These are phyloP conservation scores for Meriones unguiculatus DNA, from an alignment of 2,113 vertebrate genomes.

Conservation along the genomic window DNA sequence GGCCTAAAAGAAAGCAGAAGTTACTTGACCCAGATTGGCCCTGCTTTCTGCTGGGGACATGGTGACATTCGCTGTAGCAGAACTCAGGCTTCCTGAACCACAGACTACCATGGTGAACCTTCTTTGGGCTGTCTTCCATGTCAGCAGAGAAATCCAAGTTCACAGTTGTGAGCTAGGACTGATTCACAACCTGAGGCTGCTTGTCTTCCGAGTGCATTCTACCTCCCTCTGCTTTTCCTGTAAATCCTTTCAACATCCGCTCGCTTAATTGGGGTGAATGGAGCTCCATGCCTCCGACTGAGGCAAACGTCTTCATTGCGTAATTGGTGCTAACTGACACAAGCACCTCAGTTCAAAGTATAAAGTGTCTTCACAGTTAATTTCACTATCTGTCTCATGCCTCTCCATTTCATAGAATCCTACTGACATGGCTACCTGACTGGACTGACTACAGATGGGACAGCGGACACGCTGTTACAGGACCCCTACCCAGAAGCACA, in stretches of 20 bases:
- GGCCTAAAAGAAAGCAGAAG: slow-evolving; percentile 24
- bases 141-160: background rate
- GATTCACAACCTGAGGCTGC: background rate
- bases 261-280: background rate
- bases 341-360: background rate
- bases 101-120: background rate
- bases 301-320: background rate
- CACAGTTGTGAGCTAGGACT: background rate
- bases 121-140: background rate
- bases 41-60: background rate
- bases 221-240: slow-evolving; percentile 36
- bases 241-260: slow-evolving; percentile 31
- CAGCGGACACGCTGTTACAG: background rate
- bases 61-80: background rate
- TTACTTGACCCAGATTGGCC: background rate
- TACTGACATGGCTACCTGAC: background rate
- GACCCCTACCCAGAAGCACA: background rate
- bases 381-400: slow-evolving; percentile 2
- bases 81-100: background rate
- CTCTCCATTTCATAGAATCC: background rate
- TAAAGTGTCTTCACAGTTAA: background rate
- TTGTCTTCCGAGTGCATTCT: background rate
- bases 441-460: background rate
- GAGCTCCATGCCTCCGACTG: background rate
- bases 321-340: slow-evolving; percentile 29